Evolutionary conservation across 2,113 vertebrate species (phyloP).

Genomic region (Colistium nudipinnis): DNA sequence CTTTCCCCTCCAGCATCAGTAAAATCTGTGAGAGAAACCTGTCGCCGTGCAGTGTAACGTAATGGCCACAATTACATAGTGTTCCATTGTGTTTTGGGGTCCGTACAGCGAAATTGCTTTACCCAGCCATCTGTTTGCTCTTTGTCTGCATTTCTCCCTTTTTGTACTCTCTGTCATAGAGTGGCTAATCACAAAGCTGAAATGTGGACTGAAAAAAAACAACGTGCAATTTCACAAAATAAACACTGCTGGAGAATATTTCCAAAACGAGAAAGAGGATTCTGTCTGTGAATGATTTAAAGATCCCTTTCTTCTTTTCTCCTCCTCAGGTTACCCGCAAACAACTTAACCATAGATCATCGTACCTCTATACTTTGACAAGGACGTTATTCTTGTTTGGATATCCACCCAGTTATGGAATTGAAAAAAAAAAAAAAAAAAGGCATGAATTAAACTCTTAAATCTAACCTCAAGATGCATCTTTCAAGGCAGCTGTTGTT

Average conservation of each 20-base stretch:
- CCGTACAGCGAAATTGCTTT: constrained; percentile 55
- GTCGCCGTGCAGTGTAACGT: constrained; percentile 41
- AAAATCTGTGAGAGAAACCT: constrained; percentile 53
- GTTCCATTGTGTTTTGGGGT: constrained; percentile 45
- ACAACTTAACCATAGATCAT: no score
- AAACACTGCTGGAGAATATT: constrained; percentile 11
- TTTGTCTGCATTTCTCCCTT: constrained; percentile 40
- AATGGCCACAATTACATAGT: constrained; percentile 55
- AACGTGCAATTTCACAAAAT: constrained; percentile 41
- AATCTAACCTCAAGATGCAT: neutral
- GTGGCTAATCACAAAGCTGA: constrained; percentile 33
- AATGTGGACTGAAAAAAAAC: constrained; percentile 16
- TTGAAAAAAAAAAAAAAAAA: neutral
- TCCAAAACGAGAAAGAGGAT: neutral
- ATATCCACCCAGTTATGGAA: no score
- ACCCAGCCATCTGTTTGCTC: constrained; percentile 57
- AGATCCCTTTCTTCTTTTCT: neutral
- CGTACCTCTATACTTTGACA: no score
- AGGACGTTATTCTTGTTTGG: no score
- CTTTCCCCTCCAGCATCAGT: constrained; percentile 27
- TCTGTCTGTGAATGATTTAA: neutral
- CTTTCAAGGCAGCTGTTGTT: no score
- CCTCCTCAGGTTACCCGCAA: no score
- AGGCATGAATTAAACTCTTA: neutral
- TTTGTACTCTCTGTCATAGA: constrained; percentile 20